phyloP scores from a whole-genome alignment of 2,888 invertebrate genomes.

The Hymenopus coronatus region DNA sequence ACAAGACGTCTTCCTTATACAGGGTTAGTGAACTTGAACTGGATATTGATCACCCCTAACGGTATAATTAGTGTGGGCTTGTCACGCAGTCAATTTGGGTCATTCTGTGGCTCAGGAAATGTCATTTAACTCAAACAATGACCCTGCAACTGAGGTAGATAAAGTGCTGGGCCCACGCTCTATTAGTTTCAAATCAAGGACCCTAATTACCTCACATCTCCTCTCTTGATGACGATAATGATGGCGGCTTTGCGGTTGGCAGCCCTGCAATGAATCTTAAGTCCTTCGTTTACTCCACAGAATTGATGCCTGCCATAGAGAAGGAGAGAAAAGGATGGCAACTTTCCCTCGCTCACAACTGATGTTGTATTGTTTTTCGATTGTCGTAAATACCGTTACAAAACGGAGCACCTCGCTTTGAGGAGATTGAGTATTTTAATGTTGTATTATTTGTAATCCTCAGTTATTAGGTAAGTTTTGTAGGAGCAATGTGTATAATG shows the following conservation, averaged over 20 bases:
- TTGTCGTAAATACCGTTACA: no score
- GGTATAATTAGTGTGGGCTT: not conserved
- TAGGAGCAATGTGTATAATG: no score
- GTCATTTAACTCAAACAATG: not conserved
- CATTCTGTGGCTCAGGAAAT: not conserved
- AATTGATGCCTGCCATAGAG: not conserved
- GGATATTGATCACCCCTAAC: not conserved
- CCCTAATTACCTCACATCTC: not conserved
- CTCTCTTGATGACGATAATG: not conserved
- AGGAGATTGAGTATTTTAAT: no score
- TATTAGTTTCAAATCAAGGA: not conserved
- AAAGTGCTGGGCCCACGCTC: not conserved
- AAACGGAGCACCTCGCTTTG: no score
- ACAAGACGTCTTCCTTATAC: not conserved
- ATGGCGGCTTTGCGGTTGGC: not conserved
- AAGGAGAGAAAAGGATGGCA: no score
- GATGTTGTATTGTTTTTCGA: no score
- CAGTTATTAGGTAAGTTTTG: no score
- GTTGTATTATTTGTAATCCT: no score
- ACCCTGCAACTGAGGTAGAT: not conserved
- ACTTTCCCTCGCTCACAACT: no score
- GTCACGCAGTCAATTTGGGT: not conserved
- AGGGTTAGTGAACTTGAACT: not conserved
- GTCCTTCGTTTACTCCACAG: not conserved
- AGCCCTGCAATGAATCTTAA: not conserved